Base-by-base conservation (phyloP, 2,888 invertebrate genomes). In the Reticulitermes lucifugus region DNA sequence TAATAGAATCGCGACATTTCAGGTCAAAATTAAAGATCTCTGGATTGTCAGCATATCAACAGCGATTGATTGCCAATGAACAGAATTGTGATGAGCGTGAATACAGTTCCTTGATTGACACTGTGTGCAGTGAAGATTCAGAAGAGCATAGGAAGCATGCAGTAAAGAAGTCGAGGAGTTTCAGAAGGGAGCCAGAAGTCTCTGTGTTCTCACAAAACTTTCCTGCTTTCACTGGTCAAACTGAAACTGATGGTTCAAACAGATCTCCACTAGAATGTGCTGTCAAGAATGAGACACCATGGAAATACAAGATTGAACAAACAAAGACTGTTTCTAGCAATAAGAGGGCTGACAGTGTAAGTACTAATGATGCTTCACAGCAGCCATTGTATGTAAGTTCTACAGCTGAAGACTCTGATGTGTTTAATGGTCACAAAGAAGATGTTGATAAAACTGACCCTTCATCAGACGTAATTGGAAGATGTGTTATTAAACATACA, bases 111-210 rank as follows among this genome's bases (percentile, higher is more conserved):
- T 87, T 91, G 55, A 90, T 90, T 43, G 90, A 91, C 83, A 88
- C 89, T 22, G 5, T 43, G 18, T 81, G 90, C 91, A 86, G 60
- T 80, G 70, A 86, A 80, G 81, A 70, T 22, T 65, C 70, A 22
- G 65, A 59, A 70, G 81, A 81, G 41, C 35, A 10, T 65, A 81
- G 46, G n/a, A 59, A 81, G 46, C n/a, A 65, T 90, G 93, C 94
- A 41, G 93, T 95, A 93, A 94, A 83, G 65, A 96, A 96, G 89
- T 95, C 95, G 3, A 94, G 95, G 87, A 96, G 95, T 89, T 95
- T 96, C 90, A 93, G 94, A 55, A 86, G 83, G 25, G 86, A 85
- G 65, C 83, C 82, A 10, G 86, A 86, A n/a, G 10, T 18, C n/a
- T 35, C 70, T n/a, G 12, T 21, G 2, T 41, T 73, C 18, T 73